Percentiles rank a stretch among this genome's conserved stretches.
Evolutionary conservation across 2,113 vertebrate genomes (phyloP).

Genomic region (Gavialis gangeticus): DNA sequence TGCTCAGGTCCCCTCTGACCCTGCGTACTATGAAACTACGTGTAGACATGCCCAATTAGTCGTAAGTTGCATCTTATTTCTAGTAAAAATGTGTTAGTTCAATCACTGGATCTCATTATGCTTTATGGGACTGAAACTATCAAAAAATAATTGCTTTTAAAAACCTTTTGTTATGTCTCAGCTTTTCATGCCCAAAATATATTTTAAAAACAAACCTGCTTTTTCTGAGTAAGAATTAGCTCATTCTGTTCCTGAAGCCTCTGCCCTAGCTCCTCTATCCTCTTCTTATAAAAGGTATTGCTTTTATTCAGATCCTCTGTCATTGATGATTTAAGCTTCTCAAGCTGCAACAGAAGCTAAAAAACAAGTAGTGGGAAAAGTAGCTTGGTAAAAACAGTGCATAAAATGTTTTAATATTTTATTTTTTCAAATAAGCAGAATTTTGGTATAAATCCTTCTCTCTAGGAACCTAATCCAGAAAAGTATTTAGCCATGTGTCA

Average conservation of each 20-base stretch:
- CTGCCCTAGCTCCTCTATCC: constrained; percentile 83
- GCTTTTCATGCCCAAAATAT: not conserved
- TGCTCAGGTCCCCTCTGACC: too few species aligned
- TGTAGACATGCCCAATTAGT: too few species aligned
- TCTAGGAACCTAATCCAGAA: not conserved
- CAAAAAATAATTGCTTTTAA: not conserved
- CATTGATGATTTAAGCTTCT: constrained; percentile 76
- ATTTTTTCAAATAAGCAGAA: not conserved
- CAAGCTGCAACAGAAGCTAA: constrained; percentile 85
- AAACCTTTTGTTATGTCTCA: not conserved
- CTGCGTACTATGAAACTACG: too few species aligned
- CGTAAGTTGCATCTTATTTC: not conserved
- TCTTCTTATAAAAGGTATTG: constrained; percentile 79
- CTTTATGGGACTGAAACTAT: not conserved
- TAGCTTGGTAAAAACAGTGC: not conserved
- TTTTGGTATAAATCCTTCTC: not conserved
- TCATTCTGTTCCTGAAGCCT: constrained; percentile 87
- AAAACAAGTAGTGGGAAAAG: constrained; percentile 29
- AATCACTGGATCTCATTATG: not conserved
- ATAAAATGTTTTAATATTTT: not conserved
- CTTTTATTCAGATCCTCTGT: constrained; percentile 79
- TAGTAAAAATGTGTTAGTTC: not conserved
- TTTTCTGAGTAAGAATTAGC: constrained; percentile 81
- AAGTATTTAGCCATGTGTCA: not conserved
- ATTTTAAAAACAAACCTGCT: constrained; percentile 81